Base-by-base conservation (phyloP, 2,797 vertebrate species). In the Sebastes oblongus region DNA sequence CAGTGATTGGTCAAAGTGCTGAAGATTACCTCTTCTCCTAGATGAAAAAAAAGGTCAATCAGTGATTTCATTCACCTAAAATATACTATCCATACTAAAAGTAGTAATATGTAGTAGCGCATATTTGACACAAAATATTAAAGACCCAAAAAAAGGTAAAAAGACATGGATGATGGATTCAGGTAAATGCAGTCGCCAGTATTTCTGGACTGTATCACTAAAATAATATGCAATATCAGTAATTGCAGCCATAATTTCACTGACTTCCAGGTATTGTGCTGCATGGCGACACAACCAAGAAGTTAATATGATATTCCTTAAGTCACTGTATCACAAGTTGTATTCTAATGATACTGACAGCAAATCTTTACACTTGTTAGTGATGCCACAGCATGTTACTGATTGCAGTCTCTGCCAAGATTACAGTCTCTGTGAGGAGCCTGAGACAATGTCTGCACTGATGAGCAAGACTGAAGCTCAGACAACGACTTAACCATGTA, bases 351-450 rank as follows among this genome's bases (percentile, higher is more conserved):
- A 75, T 46, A 73, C 36, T 62, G 83, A 90, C 59, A 78, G 77
- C 60, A 76, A 75, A 86, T 86, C 78, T 88, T 88, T 69, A 82
- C 75, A 65, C 88, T 89, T 76, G 82, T 86, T 93, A 93, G 90
- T 90, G 93, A 90, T 66, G 72, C 73, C 93, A 61, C 93, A 93
- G 92, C 90, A 24, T 91, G 92, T 83, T 71, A 85, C 92, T 93
- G 93, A 94, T 94, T 94, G 89, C 92, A 83, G 86, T 77, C 87
- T 91, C 86, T 89, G 82, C 77, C 82, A 62, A 87, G 88, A 92
- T 93, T 92, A 89, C 73, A 73, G 77, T 84, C 93, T 90, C 91
- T 82, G 87, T 88, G 67, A 92, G 91, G 87, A 88, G 91, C 86
- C 90, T 22, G 80, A 59, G 81, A 72, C 80, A 82, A 67, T 72